Conservation (phyloP, 1,140 invertebrate species). For the Hormaphis cornu region DNA sequence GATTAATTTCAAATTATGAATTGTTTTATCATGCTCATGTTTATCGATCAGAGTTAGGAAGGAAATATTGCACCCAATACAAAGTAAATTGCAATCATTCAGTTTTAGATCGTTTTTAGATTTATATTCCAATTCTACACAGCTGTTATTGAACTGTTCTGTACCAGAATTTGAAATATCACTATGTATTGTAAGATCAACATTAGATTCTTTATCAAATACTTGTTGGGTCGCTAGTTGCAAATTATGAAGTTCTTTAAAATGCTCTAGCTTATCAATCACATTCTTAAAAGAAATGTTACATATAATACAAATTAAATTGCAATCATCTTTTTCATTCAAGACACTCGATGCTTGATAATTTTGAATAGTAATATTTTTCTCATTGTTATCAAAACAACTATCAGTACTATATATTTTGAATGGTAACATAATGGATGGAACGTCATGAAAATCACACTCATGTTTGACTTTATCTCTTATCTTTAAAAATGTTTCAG, state of each 20-base stretch:
- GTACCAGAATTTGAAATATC: background rate
- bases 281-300: background rate
- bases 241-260: background rate
- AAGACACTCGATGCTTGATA: background rate
- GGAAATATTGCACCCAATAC: no score
- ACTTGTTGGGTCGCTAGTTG: background rate
- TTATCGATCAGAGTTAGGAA: no score
- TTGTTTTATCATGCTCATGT: no score
- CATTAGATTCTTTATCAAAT: background rate
- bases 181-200: background rate
- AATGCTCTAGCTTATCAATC: background rate
- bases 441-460: conserved; percentile 3
- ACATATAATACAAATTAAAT: background rate
- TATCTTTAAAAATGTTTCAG: conserved; percentile 10
- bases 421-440: background rate
- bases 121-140: background rate
- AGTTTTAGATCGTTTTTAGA: background rate
- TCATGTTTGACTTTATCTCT: conserved; percentile 4
- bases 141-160: background rate
- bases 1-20: no score
- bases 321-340: background rate
- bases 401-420: background rate
- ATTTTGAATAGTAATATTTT: background rate
- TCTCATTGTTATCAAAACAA: background rate
- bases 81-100: no score